Percentiles rank a stretch among this genome's conserved stretches.
phyloP scores from a whole-genome alignment of 2,888 invertebrate species.

The Phortica magna region DNA sequence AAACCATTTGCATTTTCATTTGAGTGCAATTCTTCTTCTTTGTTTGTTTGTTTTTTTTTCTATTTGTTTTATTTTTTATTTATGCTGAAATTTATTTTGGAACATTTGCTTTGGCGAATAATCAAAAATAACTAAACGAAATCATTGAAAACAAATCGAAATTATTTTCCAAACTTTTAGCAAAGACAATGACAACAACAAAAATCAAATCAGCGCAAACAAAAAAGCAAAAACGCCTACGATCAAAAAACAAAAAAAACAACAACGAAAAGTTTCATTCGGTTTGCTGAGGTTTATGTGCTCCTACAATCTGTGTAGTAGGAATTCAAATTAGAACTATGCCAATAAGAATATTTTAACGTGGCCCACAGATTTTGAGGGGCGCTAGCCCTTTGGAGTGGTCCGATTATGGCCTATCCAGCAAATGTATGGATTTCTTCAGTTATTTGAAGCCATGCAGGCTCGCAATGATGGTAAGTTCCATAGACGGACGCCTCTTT shows the following conservation, averaged over 20 bases:
- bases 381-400: no score
- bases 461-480: no score
- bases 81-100: neutral
- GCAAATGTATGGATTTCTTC: no score
- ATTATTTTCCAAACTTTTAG: neutral
- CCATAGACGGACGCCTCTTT: no score
- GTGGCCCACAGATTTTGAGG: no score
- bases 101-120: neutral
- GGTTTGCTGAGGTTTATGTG: no score
- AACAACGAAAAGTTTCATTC: neutral
- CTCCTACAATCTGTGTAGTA: no score
- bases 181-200: neutral
- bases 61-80: constrained; percentile 62
- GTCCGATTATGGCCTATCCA: no score
- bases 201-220: neutral
- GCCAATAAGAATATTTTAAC: no score
- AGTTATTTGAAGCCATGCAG: no score
- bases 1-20: constrained; percentile 49
- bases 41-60: constrained; percentile 42
- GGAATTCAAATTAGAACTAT: no score
- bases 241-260: neutral
- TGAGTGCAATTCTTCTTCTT: neutral
- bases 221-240: neutral
- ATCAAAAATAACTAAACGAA: neutral
- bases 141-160: neutral